Conservation (phyloP, 2,797 vertebrate species). For the Tolypeutes matacus region DNA sequence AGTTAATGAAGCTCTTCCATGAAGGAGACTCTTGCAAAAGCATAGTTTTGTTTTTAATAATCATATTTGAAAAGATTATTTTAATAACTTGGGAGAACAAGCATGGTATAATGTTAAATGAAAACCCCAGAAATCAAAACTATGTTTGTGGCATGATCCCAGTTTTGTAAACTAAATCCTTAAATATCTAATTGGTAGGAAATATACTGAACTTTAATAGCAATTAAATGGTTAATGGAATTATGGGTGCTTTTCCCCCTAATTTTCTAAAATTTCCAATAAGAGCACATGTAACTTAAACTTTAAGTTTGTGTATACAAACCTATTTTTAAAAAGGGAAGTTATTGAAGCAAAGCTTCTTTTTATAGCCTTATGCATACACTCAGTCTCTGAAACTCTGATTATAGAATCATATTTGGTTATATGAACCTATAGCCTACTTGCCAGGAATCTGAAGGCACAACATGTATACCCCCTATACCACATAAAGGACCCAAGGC, state of each 20-base stretch:
- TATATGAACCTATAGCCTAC: background rate
- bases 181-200: background rate
- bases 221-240: background rate
- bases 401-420: background rate
- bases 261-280: slow-evolving; percentile 5
- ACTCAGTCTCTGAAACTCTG: background rate
- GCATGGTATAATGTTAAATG: background rate
- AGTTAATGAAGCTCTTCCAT: background rate
- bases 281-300: background rate
- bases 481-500: fast-evolving
- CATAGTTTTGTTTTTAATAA: background rate
- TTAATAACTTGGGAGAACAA: background rate
- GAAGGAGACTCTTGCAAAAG: background rate
- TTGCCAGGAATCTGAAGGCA: background rate
- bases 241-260: background rate
- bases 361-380: background rate
- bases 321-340: background rate
- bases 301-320: background rate
- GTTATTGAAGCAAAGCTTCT: background rate
- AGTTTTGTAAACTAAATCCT: background rate
- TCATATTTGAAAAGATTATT: background rate
- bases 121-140: background rate
- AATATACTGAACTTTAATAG: background rate
- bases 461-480: background rate
- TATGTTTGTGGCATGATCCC: background rate